phyloP scores from a whole-genome alignment of 2,113 vertebrate genomes.

The Muscicapa adusta region DNA sequence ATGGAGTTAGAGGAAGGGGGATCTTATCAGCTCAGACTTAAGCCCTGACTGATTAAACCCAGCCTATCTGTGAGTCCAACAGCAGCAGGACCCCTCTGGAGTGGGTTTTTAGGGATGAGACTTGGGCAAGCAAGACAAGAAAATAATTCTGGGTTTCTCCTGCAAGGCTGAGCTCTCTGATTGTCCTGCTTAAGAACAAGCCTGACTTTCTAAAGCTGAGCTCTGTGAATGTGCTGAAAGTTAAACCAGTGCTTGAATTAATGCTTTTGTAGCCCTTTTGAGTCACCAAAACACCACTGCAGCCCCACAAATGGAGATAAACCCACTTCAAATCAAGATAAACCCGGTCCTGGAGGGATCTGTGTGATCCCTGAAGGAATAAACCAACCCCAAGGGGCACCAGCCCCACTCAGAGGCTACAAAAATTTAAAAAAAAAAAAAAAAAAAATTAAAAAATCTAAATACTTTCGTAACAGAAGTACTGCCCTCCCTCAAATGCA shows the following conservation, averaged over 20 bases:
- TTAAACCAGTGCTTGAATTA: not conserved
- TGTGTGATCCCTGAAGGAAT: accelerated
- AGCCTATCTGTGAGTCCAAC: not conserved
- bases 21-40: conserved; percentile 8
- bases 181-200: not conserved
- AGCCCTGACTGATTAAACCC: not conserved
- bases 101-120: not conserved
- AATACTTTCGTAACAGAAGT: accelerated
- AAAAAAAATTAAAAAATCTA: not conserved
- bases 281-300: not conserved
- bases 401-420: not conserved
- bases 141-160: not conserved
- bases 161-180: not conserved
- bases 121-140: not conserved
- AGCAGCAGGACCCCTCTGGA: not conserved
- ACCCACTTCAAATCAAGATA: not conserved
- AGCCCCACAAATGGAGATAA: not conserved
- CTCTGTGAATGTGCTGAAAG: not conserved
- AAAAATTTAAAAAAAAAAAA: not conserved
- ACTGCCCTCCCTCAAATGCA: not conserved
- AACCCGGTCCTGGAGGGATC: not conserved
- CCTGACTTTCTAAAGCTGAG: not conserved
- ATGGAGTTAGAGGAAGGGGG: not conserved
- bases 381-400: not conserved
- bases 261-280: not conserved